Conservation (phyloP, 1,140 invertebrate genomes). For the Dinoponera quadriceps region DNA sequence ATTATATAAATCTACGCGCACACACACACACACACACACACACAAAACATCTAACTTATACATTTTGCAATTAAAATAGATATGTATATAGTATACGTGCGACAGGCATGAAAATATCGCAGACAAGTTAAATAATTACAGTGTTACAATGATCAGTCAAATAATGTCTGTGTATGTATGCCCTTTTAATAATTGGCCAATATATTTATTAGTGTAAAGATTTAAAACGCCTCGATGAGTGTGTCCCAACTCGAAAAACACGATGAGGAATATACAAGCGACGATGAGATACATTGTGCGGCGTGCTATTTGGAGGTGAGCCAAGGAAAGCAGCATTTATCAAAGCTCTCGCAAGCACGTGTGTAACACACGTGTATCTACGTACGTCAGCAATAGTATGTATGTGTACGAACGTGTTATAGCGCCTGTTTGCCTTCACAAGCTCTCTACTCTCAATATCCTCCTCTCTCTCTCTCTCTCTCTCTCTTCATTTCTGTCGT, state of each 20-base stretch:
- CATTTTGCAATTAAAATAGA: too few species aligned
- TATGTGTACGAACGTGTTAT: background rate
- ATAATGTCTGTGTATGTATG: background rate
- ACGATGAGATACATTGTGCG: slow-evolving; percentile 72
- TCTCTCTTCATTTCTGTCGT: background rate
- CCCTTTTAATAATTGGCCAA: slow-evolving; percentile 35
- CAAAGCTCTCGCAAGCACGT: slow-evolving; percentile 68
- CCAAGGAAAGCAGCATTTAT: slow-evolving; percentile 80
- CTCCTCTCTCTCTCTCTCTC: background rate
- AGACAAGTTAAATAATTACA: slow-evolving; percentile 16
- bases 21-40: too few species aligned
- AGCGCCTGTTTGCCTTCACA: slow-evolving; percentile 9
- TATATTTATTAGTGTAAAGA: slow-evolving; percentile 35
- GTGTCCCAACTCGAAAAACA: slow-evolving; percentile 34
- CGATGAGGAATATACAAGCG: slow-evolving; percentile 55
- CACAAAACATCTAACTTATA: too few species aligned
- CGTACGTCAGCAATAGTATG: background rate
- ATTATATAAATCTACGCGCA: too few species aligned
- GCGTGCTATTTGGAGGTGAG: slow-evolving; percentile 75
- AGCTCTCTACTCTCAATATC: background rate
- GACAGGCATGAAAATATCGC: too few species aligned
- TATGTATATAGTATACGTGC: too few species aligned
- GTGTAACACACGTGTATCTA: slow-evolving; percentile 39
- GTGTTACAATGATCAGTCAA: background rate
- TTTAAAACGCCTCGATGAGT: slow-evolving; percentile 61